A percentile compares a stretch with the other conserved stretches of the same genome.
Conservation (phyloP, 2,888 invertebrate genomes). For the Hirtodrosophila confusa region DNA sequence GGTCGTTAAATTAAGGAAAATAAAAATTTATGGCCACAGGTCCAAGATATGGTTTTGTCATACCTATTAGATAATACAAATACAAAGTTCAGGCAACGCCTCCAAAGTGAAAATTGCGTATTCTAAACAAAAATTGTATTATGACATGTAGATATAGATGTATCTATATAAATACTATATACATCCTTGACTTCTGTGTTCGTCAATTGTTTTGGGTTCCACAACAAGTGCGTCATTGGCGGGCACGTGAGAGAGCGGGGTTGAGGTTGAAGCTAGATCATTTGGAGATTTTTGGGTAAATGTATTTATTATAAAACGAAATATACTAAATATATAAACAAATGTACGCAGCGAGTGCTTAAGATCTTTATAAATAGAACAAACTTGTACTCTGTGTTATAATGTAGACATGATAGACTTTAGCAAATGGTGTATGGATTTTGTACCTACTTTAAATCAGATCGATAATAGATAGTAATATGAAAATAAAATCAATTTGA, state of each 20-base stretch:
- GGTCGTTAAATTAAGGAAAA: conserved; percentile 13
- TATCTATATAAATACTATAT: conserved; percentile 14
- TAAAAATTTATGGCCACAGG: background rate
- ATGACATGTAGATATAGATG: conserved; percentile 3
- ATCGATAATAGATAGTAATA: no score
- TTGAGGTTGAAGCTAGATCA: conserved; percentile 29
- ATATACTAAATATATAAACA: conserved; percentile 9
- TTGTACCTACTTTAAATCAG: no score
- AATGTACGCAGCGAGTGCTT: conserved; percentile 18
- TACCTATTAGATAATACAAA: conserved; percentile 27
- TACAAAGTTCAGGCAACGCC: background rate
- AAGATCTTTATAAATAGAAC: conserved; percentile 37
- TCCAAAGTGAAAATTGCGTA: conserved; percentile 15
- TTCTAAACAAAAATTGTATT: conserved; percentile 8
- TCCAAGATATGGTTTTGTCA: background rate
- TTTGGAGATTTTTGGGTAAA: conserved; percentile 20
- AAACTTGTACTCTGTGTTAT: conserved; percentile 21
- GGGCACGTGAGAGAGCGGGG: conserved; percentile 30
- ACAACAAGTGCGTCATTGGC: conserved; percentile 41
- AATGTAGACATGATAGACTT: conserved; percentile 9
- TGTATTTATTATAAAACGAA: conserved; percentile 3
- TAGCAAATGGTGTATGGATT: background rate
- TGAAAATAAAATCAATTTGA: no score
- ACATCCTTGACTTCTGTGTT: conserved; percentile 18
- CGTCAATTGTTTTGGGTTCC: conserved; percentile 45